Base-by-base conservation (phyloP, 2,113 vertebrate genomes). In the Litocranius walleri region DNA sequence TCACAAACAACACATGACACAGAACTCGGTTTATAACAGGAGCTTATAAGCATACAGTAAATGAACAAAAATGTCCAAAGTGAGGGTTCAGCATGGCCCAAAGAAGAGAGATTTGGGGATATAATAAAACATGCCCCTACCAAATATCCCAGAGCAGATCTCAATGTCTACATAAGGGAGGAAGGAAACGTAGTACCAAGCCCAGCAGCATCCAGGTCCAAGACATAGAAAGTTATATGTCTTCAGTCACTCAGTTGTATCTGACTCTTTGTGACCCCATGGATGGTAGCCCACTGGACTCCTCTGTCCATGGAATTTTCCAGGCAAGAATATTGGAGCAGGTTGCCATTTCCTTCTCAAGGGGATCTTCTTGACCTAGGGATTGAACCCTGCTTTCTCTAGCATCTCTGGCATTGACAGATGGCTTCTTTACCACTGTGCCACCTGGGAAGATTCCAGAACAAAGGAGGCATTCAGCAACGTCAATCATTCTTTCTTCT, bases 281-380 rank as follows among this genome's bases (percentile, higher is more conserved):
- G 67, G 67, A 71, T 0, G 0, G 19, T 71, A 40, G n/a, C 5
- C n/a, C 10, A 6, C n/a, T 71, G 19, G 5, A 40, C 67, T 40
- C 17, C 10, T 19, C 5, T 12, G n/a, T 40, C 19, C n/a, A 40
- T 23, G 67, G n/a, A 71, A 71, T 3, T 23, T 71, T 40, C 67
- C n/a, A 71, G 67, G 19, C 19, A 40, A 40, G 67, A 71, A 71
- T 23, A 40, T 5, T 71, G n/a, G 67, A 40, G 67, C 10, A 36
- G 1, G n/a, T 40, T 71, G 10, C 10, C 67, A 40, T 40, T 71
- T 71, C 67, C 67, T 71, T 71, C n/a, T 40, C n/a, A 36, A 71
- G 10, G 19, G 67, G 67, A 13, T 40, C 67, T 71, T 40, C n/a
- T 23, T 0, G 0, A 71, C 67, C n/a, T 5, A 23, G n/a, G 10